Evolutionary conservation across 1,140 invertebrate species (phyloP), one percentile per base, ranked within the genome.

Genomic region (Calycopis cecrops): DNA sequence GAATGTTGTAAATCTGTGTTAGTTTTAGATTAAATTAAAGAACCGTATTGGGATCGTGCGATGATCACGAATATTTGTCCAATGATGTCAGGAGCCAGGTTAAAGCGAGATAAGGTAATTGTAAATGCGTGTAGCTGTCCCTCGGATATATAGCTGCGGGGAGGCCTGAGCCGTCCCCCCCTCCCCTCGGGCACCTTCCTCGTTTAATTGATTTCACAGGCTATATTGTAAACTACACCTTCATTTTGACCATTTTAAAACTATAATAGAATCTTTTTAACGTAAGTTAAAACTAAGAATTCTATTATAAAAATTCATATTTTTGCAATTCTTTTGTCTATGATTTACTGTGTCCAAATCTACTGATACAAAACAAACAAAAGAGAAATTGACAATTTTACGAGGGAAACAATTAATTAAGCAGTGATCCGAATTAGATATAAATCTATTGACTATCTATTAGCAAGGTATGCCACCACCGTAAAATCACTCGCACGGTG

Each of bases 41-140:
- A 59, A 53, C 18, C 37, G 51, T n/a, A 35, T 38, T 49, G 52
- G 51, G 11, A 55, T 55, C 52, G 56, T 50, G 55, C 59, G 56
- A 73, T 65, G 69, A 72, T 78, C 73, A 78, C 65, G 68, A 76
- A 83, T 83, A 78, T 75, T 80, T 78, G 77, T 80, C 67, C 69
- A 52, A 60, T 83, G 77, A 83, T 78, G 79, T 80, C 74, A 83
- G 79, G 65, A 79, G 79, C 65, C 65, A 55, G 59, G 62, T 60
- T 64, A 63, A 62, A 59, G 55, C 52, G 69, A 77, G 79, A 83
- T 83, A 83, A 76, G 69, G 76, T 83, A 83, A 83, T 83, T 83
- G 79, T 80, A 56, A 80, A 83, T 83, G 67, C 77, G 62, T 80
- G 79, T 83, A 78, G 69, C 76, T 83, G 79, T 83, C 75, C 58